phyloP scores from a whole-genome alignment of 2,113 vertebrate species.

The Camelus dromedarius region DNA sequence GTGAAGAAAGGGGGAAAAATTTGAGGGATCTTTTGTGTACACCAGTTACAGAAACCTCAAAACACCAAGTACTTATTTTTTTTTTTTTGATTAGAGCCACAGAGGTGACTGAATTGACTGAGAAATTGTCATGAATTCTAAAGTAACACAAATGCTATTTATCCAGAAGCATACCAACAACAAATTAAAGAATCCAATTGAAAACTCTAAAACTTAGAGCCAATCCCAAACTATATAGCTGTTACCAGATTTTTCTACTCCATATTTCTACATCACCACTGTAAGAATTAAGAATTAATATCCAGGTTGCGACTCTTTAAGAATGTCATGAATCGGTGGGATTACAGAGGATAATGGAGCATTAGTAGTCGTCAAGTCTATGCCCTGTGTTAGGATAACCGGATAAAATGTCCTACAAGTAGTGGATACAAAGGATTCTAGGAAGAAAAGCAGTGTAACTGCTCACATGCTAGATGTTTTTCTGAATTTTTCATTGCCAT shows the following conservation, averaged over 20 bases:
- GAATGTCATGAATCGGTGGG: background rate
- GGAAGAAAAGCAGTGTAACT: background rate
- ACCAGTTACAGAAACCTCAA: background rate
- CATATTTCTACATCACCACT: too few species aligned
- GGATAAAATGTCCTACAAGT: background rate
- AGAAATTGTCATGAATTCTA: background rate
- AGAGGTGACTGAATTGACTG: background rate
- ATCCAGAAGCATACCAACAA: background rate
- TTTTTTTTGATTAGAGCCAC: background rate
- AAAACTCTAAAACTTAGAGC: background rate
- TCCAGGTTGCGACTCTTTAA: background rate
- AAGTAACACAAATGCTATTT: background rate
- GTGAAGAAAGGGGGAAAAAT: background rate
- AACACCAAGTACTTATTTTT: background rate
- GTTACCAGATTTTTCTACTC: background rate
- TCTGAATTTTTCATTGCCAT: background rate
- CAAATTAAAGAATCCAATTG: background rate
- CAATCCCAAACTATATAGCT: background rate
- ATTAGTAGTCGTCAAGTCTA: background rate
- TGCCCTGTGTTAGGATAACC: background rate
- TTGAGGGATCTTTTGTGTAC: background rate
- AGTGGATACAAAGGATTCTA: rapidly evolving
- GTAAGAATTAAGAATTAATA: background rate
- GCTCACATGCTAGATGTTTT: rapidly evolving
- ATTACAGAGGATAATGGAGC: background rate